Evolutionary conservation across 2,113 vertebrate genomes (phyloP), one percentile per base, ranked within the genome.

Genomic region (Desmodus rotundus): DNA sequence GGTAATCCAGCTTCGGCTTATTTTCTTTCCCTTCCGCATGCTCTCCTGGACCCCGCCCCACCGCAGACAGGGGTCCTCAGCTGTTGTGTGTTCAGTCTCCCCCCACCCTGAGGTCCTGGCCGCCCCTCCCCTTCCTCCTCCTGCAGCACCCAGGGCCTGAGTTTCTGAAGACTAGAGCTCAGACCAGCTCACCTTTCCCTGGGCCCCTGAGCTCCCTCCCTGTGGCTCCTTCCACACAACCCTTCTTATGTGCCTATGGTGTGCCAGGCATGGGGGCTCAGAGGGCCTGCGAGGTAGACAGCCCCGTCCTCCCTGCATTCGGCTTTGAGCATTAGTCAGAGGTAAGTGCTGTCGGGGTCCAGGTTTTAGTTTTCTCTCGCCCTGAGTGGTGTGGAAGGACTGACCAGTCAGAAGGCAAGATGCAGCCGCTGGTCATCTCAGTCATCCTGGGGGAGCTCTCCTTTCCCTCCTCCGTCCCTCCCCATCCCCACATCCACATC

Each of bases 1-100:
- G 99, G 99, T 99, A 98, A 98, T 24, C 2, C 0, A 0, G 2
- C 63, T 96, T 26, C 2, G 8, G 8, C 26, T 87, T 77, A 1
- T 1, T 72, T 91, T 56, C 80, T 38, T 77, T 63, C 33, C 56
- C 8, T 83, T 36, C 31, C 68, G 24, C 4, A 0, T 17, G 6
- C 12, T 17, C 43, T 56, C 67, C n/a, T 31, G 33, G 61, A 36
- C 38, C 47, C 45, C 26, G n/a, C 2, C n/a, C 61, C 10, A 5
- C 22, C 15, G 26, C 41, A 54, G 16, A 74, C 56, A 9, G 5
- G 56, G 77, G 36, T 41, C 28, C 19, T 4, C 10, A 19, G 50
- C 67, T 58, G 13, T 2, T 22, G 14, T 4, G 16, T 15, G 10
- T 43, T 38, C 20, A 20, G n/a, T 45, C 24, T 61, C 41, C 5